Conservation (phyloP, 2,797 vertebrate species). For the Anguilla obscura region DNA sequence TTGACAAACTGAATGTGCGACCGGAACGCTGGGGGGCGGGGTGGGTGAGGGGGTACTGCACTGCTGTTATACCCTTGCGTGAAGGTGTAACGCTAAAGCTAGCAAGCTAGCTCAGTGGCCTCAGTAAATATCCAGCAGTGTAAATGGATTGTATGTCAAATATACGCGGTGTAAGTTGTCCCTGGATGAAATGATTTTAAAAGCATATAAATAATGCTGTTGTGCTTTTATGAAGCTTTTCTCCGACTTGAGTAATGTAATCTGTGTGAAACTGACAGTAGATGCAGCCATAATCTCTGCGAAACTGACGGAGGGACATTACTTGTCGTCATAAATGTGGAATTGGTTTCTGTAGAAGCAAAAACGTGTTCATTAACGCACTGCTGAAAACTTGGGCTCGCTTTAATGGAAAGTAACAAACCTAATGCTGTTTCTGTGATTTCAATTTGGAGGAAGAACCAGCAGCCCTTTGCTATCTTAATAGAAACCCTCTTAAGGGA, state of each 20-base stretch:
- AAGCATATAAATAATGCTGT: neutral
- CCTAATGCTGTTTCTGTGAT: neutral
- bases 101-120: neutral
- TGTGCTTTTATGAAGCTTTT: neutral
- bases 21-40: neutral
- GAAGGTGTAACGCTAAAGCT: neutral
- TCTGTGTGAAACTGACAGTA: neutral
- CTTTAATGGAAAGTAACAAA: neutral
- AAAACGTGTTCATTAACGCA: neutral
- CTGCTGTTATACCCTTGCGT: neutral
- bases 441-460: conserved; percentile 6
- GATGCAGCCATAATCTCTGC: neutral
- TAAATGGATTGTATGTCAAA: neutral
- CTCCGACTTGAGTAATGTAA: neutral
- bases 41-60: neutral
- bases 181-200: neutral
- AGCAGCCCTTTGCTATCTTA: conserved; percentile 8
- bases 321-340: neutral
- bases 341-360: conserved; percentile 5
- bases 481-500: conserved; percentile 13
- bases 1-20: too few relatives aligned
- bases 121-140: neutral
- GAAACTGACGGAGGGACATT: neutral
- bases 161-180: neutral
- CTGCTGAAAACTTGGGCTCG: neutral